Conservation (phyloP, 2,797 vertebrate genomes). For the Ceryle rudis region DNA sequence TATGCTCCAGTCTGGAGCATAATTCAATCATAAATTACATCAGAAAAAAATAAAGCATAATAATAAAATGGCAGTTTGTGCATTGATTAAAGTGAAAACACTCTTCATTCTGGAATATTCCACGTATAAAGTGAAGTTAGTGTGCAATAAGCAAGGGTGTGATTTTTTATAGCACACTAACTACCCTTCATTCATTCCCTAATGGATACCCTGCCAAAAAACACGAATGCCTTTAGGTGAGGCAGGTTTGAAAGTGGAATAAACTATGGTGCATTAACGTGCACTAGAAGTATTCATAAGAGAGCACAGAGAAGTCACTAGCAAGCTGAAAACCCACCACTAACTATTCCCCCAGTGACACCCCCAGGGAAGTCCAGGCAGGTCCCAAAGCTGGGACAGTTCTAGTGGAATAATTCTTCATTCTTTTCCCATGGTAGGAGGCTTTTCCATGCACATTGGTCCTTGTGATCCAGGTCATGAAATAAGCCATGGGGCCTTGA, state of each 20-base stretch:
- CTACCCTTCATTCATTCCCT: constrained; percentile 61
- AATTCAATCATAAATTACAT: constrained; percentile 79
- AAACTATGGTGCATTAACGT: constrained; percentile 42
- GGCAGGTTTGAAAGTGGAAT: constrained; percentile 40
- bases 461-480: not conserved
- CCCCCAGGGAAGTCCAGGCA: not conserved
- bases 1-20: constrained; percentile 72
- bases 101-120: constrained; percentile 73
- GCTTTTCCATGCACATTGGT: not conserved
- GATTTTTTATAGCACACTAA: constrained; percentile 67
- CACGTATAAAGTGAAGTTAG: constrained; percentile 63
- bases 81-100: constrained; percentile 78
- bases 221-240: constrained; percentile 62
- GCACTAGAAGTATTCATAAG: not conserved
- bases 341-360: not conserved
- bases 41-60: constrained; percentile 74
- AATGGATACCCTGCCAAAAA: constrained; percentile 67
- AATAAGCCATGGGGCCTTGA: not conserved
- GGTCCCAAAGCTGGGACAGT: not conserved
- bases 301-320: not conserved
- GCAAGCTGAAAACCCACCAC: not conserved
- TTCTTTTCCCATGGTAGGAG: not conserved
- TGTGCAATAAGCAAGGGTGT: constrained; percentile 67
- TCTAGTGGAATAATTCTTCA: not conserved
- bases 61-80: constrained; percentile 77